Evolutionary conservation across 1,140 invertebrate species (phyloP).

Genomic region (Drosophila sucinea): DNA sequence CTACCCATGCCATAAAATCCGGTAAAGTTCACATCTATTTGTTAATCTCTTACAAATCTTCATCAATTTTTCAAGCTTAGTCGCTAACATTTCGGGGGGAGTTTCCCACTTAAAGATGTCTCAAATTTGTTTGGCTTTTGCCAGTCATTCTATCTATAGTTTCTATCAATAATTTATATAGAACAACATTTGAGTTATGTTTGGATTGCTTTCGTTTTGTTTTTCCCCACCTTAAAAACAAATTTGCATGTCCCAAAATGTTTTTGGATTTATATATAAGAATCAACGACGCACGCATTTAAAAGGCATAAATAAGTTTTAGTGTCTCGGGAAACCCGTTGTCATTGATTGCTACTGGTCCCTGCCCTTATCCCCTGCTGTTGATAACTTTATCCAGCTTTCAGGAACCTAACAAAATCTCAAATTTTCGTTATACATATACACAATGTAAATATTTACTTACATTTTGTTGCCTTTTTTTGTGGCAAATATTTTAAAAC

Average conservation of each 20-base stretch:
- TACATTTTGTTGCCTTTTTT: slow-evolving; percentile 34
- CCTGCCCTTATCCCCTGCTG: slow-evolving; percentile 4
- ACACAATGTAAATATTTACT: background rate
- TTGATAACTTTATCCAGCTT: slow-evolving; percentile 34
- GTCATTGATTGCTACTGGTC: background rate
- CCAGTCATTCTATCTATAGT: background rate
- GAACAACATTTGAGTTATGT: slow-evolving; percentile 3
- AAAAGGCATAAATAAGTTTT: slow-evolving; percentile 63
- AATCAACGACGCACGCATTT: slow-evolving; percentile 3
- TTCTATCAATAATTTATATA: slow-evolving; percentile 1
- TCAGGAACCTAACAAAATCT: slow-evolving; percentile 10
- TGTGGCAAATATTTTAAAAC: slow-evolving; percentile 43
- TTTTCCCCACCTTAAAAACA: slow-evolving; percentile 13
- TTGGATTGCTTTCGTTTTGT: slow-evolving; percentile 7
- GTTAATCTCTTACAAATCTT: background rate
- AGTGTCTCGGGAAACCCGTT: slow-evolving; percentile 57
- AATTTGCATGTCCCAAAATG: slow-evolving; percentile 14
- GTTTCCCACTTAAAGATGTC: slow-evolving; percentile 4
- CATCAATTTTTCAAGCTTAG: slow-evolving; percentile 4
- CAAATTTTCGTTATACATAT: background rate
- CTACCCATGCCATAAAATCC: background rate
- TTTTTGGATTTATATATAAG: slow-evolving; percentile 1
- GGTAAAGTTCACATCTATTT: background rate
- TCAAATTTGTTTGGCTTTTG: background rate
- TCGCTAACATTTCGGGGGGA: background rate